Conservation (phyloP, 2,113 vertebrate genomes). For the Tamias sibiricus region DNA sequence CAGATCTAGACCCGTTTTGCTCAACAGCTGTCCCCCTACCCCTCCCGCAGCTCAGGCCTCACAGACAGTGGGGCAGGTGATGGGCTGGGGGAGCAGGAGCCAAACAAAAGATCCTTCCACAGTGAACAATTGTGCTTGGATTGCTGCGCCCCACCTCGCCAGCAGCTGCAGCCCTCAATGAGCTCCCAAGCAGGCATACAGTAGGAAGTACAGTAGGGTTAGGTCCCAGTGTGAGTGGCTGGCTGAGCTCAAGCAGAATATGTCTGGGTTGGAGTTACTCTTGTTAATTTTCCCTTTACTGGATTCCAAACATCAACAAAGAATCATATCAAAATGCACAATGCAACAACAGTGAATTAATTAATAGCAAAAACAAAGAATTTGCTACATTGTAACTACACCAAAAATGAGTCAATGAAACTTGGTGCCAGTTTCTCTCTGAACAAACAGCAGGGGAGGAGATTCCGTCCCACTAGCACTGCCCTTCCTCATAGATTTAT, state of each 20-base stretch:
- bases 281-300: neutral
- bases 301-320: neutral
- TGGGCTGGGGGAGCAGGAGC: neutral
- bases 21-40: constrained; percentile 55
- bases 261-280: neutral
- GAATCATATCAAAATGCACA: neutral
- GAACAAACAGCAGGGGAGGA: neutral
- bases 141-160: neutral
- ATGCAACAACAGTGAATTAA: neutral
- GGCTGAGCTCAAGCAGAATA: rapidly evolving
- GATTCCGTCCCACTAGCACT: neutral
- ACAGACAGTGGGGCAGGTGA: constrained; percentile 51
- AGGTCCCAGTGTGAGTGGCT: neutral
- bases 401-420: neutral
- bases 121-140: constrained; percentile 39
- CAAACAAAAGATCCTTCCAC: neutral
- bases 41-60: neutral
- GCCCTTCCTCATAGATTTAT: neutral
- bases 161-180: constrained; percentile 54
- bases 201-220: neutral
- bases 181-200: neutral
- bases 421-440: neutral
- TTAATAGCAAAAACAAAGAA: neutral
- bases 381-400: neutral
- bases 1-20: neutral